Conservation (phyloP, 2,888 invertebrate genomes). For the Germaria angustata region DNA sequence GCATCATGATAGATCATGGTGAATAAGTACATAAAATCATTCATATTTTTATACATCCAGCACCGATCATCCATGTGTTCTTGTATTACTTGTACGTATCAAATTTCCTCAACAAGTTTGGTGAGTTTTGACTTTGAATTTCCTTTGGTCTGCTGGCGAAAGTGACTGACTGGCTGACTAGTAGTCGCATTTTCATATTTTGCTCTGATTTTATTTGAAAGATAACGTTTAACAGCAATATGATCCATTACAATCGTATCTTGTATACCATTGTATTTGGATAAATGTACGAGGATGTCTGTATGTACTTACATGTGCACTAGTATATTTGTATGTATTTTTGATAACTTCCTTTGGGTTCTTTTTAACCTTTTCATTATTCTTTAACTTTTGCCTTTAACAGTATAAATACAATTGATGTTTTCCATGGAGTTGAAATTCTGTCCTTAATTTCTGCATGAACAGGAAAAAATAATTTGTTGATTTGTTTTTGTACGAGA, state of each 20-base stretch:
- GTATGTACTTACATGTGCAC: neutral
- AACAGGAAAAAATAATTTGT: conserved; percentile 15
- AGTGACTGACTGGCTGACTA: neutral
- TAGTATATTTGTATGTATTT: too few species aligned
- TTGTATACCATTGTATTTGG: neutral
- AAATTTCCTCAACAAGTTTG: conserved; percentile 76
- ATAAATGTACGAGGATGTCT: too few species aligned
- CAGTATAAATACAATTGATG: conserved; percentile 60
- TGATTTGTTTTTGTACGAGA: conserved; percentile 8
- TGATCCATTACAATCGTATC: conserved; percentile 56
- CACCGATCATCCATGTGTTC: conserved; percentile 12
- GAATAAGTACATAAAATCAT: neutral
- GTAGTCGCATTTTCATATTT: conserved; percentile 24
- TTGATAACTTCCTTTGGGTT: conserved; percentile 41
- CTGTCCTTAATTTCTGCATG: conserved; percentile 10
- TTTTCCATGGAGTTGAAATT: conserved; percentile 29
- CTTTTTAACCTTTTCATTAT: conserved; percentile 59
- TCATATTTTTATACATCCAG: neutral
- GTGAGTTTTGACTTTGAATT: conserved; percentile 75
- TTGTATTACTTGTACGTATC: conserved; percentile 67
- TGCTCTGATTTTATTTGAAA: conserved; percentile 70
- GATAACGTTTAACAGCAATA: conserved; percentile 73
- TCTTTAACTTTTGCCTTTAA: conserved; percentile 66
- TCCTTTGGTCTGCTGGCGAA: conserved; percentile 42
- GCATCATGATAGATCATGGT: conserved; percentile 29